phyloP scores from a whole-genome alignment of 2,888 invertebrate genomes.

The Bugula neritina region DNA sequence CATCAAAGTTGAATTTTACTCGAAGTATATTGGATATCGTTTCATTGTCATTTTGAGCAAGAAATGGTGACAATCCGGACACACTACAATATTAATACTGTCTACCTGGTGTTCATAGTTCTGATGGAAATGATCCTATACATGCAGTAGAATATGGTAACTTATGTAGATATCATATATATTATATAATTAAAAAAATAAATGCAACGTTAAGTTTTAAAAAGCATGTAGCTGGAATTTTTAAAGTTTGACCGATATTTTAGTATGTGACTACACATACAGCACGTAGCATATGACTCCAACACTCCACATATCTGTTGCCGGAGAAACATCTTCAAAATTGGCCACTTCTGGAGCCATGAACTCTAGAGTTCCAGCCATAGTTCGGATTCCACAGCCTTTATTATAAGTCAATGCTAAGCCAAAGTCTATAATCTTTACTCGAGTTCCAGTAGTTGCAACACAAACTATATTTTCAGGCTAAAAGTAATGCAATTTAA shows the following conservation, averaged over 20 bases:
- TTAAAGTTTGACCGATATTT: too few species aligned
- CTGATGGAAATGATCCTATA: too few species aligned
- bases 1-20: slow-evolving; percentile 94
- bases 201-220: too few species aligned
- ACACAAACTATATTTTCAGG: slow-evolving; percentile 97
- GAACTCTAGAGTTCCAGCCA: slow-evolving; percentile 97
- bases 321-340: slow-evolving; percentile 90
- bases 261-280: too few species aligned
- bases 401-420: slow-evolving; percentile 87
- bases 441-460: slow-evolving; percentile 90
- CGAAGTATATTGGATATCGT: slow-evolving; percentile 98
- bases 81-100: slow-evolving; percentile 55
- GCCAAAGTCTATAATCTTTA: slow-evolving; percentile 98
- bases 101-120: too few species aligned
- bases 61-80: slow-evolving; percentile 94
- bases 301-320: slow-evolving; percentile 98
- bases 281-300: slow-evolving; percentile 96
- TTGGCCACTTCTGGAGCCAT: slow-evolving; percentile 98
- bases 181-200: too few species aligned
- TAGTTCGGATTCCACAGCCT: slow-evolving; percentile 75
- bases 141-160: too few species aligned
- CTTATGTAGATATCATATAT: too few species aligned
- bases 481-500: slow-evolving; percentile 55
- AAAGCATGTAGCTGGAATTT: too few species aligned
- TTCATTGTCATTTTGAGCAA: slow-evolving; percentile 94